Percentiles rank a stretch among this genome's conserved stretches.
Evolutionary conservation across 2,113 vertebrate genomes (phyloP).

Genomic region (Protobothrops flavoviridis): DNA sequence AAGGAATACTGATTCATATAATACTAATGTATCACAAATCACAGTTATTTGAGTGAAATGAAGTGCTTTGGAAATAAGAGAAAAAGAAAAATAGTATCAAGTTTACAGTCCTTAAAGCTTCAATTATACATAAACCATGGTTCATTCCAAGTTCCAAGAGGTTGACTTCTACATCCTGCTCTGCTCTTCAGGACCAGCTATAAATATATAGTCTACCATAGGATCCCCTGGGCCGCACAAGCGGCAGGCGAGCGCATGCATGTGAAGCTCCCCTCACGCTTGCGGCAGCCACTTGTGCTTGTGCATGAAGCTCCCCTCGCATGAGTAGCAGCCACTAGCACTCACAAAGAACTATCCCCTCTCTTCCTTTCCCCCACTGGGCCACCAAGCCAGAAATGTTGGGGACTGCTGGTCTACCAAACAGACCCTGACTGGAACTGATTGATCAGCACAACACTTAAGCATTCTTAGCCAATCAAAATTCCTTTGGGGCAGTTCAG

Average conservation of each 20-base stretch:
- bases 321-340: too few relatives aligned
- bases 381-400: too few relatives aligned
- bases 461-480: not conserved
- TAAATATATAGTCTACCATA: not conserved
- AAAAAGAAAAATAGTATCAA: not conserved
- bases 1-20: conserved; percentile 14
- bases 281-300: too few relatives aligned
- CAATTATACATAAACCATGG: not conserved
- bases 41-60: conserved; percentile 34
- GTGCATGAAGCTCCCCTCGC: too few relatives aligned
- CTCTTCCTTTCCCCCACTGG: too few relatives aligned
- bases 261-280: too few relatives aligned
- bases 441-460: not conserved
- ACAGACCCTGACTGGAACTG: not conserved
- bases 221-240: too few relatives aligned
- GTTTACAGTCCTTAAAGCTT: not conserved
- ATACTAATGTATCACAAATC: conserved; percentile 1
- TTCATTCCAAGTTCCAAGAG: not conserved
- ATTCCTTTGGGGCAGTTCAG: not conserved
- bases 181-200: not conserved
- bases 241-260: too few relatives aligned
- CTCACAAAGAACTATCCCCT: too few relatives aligned
- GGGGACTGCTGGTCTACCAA: not conserved
- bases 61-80: not conserved
- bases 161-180: not conserved